Conservation (phyloP, 2,113 vertebrate species). For the Tenrec ecaudatus region DNA sequence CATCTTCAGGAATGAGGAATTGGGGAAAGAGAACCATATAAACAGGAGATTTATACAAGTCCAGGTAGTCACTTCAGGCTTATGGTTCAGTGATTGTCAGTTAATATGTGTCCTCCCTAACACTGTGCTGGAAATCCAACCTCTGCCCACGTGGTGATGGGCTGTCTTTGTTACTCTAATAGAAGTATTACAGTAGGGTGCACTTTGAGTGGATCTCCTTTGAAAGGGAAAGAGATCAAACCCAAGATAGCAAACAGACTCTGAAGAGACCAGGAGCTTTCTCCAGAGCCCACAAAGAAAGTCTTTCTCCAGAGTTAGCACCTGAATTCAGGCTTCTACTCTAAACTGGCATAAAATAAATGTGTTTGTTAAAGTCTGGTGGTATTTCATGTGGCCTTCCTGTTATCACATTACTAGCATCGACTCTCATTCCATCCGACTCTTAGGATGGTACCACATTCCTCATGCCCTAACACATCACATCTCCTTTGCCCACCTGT, state of each 20-base stretch:
- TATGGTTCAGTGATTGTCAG: neutral
- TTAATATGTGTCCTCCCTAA: neutral
- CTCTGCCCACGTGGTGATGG: too few relatives aligned
- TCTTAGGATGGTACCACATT: neutral
- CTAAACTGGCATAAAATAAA: neutral
- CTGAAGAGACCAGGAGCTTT: too few relatives aligned
- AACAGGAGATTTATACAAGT: neutral
- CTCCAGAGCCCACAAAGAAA: too few relatives aligned
- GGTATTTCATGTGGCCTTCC: neutral
- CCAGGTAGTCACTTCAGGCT: neutral
- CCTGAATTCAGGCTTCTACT: neutral
- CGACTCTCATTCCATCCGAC: neutral
- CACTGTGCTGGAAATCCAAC: neutral
- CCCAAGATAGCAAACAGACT: too few relatives aligned
- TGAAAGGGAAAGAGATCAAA: neutral
- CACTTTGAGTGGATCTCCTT: too few relatives aligned
- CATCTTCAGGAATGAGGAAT: neutral
- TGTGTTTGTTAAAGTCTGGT: neutral
- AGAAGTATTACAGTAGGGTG: too few relatives aligned
- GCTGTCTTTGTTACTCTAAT: too few relatives aligned
- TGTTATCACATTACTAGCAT: neutral
- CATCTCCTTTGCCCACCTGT: conserved; percentile 71
- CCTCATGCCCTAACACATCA: neutral
- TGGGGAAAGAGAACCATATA: neutral
- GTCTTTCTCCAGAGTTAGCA: neutral